Evolutionary conservation across 2,797 vertebrate species (phyloP).

Genomic region (Eospalax fontanierii): DNA sequence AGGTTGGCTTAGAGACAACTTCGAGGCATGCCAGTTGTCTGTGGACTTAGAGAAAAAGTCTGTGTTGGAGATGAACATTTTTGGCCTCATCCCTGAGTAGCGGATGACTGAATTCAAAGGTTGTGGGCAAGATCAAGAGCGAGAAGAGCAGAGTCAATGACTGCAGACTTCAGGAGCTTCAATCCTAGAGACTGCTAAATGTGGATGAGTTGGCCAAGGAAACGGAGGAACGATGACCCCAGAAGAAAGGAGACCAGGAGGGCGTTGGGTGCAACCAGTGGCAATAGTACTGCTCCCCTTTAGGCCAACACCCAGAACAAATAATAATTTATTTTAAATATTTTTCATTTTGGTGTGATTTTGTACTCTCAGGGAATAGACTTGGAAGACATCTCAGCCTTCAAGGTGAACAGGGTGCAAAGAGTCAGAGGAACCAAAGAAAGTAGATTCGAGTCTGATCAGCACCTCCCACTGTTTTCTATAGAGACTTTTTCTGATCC

Average conservation of each 20-base stretch:
- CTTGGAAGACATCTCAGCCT: too few species aligned
- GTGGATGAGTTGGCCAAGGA: neutral
- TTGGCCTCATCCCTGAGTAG: neutral
- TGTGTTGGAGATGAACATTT: neutral
- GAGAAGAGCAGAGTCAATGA: neutral
- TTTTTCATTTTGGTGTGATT: too few species aligned
- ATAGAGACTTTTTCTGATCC: neutral
- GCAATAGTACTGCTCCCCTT: neutral
- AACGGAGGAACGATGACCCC: neutral
- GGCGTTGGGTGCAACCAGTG: accelerated
- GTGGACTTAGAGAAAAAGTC: neutral
- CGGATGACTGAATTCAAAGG: too few species aligned
- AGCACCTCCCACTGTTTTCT: neutral
- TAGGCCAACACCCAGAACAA: neutral
- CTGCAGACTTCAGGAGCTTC: neutral
- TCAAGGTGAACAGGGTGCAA: too few species aligned
- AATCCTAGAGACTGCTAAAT: neutral
- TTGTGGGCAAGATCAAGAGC: too few species aligned
- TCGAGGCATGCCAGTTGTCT: too few species aligned
- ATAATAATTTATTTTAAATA: too few species aligned
- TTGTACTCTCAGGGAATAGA: too few species aligned
- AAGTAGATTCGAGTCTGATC: neutral
- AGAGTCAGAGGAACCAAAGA: too few species aligned
- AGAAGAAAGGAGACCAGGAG: neutral
- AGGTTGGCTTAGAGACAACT: neutral